Base-by-base conservation (phyloP, 2,113 vertebrate genomes). In the Siniperca knerii region DNA sequence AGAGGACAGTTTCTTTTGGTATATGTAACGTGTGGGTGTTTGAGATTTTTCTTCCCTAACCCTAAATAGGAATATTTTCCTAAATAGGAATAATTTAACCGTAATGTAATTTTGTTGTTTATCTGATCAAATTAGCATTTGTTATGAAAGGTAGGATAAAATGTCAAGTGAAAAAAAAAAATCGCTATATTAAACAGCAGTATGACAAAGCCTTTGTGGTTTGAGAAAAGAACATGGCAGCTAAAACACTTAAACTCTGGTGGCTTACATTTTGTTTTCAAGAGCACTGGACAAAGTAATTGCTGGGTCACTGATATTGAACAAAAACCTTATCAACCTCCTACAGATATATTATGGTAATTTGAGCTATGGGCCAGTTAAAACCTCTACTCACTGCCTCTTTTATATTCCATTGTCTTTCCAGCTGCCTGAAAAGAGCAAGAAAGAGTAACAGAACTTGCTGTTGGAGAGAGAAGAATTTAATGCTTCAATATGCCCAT, bases 321-420 rank as follows among this genome's bases (percentile, higher is more conserved):
- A 82, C 58, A 61, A 68, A 67, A 89, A 60, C 77, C 67, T 66
- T 81, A 82, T 84, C 82, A 75, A 72, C 21, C 52, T 73, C 33
- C 2, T 13, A 69, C 79, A 85, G 76, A 77, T 65, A 21, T 60
- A 81, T 79, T 67, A 62, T 10, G 54, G 48, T 67, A 82, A 73
- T 68, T 82, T 75, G 70, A 80, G 75, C 78, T 25, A 60, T 18
- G 71, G 66, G 46, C 65, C 3, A 52, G 62, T 72, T 55, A 67
- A 75, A 84, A 73, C 64, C 70, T 55, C 46, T 7, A 42, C 68
- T 81, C 57, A 50, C 33, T 48, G 29, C 12, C 21, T 69, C 58
- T 72, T 73, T 81, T 68, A n/a, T 58, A 33, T 72, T 40, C 18
- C 50, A 55, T 66, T 77, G 77, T 70, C 55, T 89, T 76, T 75